Evolutionary conservation across 2,888 invertebrate genomes (phyloP), one percentile per base, ranked within the genome.

Genomic region (Linnaemya vulpina): DNA sequence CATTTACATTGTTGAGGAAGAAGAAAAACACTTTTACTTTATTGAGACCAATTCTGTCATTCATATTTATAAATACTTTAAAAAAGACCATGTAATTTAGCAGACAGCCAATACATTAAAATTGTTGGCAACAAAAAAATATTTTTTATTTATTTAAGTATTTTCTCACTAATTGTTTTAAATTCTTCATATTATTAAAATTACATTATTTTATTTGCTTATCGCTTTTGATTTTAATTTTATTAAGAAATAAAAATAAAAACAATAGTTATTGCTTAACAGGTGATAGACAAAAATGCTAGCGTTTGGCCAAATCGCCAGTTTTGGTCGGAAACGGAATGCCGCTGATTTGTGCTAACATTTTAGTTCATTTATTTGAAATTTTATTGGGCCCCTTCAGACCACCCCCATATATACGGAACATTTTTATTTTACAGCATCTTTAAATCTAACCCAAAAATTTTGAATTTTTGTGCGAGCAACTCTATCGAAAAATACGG

Each of bases 201-300:
- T 49, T 62, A 15, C 38, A 78, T 74, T 83, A 63, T 49, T 43
- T 20, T 30, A 7, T 46, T 17, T 51, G 1, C 43, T 65, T 65
- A 20, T 35, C 3, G 20, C 30, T 53, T 43, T 53, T 62, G 40
- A 15, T 35, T 58, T 53, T 51, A 1, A 46, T 60, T 71, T 70
- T 11, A 20, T 17, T 20, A 11, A 10, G 1, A 13, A 22, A 20
- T 17, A 58, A 49, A 22, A 75, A n/a, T n/a, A n/a, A n/a, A n/a
- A 70, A 65, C 11, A 30, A 63, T 67, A 84, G 76, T 79, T 62
- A 84, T 80, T 60, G 76, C 65, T 76, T 51, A 84, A 71, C 84
- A 80, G 84, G 74, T 84, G 84, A 74, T 53, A 10, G 20, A 4
- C 35, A 55, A 74, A 70, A 75, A 46, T 35, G 63, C 68, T 63